Percentiles rank a stretch among this genome's conserved stretches.
Conservation (phyloP, 2,113 vertebrate genomes). For the Noturus placidus region DNA sequence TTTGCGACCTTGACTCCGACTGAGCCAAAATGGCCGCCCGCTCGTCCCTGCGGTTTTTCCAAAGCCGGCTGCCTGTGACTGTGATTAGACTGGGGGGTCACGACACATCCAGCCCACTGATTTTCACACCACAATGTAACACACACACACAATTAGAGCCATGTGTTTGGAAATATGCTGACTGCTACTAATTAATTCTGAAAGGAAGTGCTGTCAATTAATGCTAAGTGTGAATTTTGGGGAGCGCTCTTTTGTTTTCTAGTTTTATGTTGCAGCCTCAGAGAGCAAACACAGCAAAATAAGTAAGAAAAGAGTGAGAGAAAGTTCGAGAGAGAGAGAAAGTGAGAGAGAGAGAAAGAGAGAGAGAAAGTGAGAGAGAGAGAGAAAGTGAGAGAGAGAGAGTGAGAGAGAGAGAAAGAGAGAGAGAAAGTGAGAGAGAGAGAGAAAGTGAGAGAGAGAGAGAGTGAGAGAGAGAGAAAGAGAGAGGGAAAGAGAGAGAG, state of each 20-base stretch:
- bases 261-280: neutral
- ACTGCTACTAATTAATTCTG: constrained; percentile 50
- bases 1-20: constrained; percentile 42
- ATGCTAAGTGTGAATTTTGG: constrained; percentile 10
- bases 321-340: neutral
- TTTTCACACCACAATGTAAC: neutral
- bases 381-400: neutral
- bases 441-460: neutral
- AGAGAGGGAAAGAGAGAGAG: neutral
- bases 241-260: neutral
- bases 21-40: constrained; percentile 33
- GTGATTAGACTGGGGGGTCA: neutral
- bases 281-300: constrained; percentile 15
- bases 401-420: neutral
- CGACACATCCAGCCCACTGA: neutral
- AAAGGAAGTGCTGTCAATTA: constrained; percentile 16
- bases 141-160: constrained; percentile 27
- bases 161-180: constrained; percentile 39
- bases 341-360: neutral
- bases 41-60: constrained; percentile 23
- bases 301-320: neutral
- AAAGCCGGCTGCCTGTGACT: constrained; percentile 1
- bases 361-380: neutral
- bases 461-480: neutral
- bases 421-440: too few relatives aligned